Evolutionary conservation across 2,888 invertebrate species (phyloP).

Genomic region (Drosophila mercatorum): DNA sequence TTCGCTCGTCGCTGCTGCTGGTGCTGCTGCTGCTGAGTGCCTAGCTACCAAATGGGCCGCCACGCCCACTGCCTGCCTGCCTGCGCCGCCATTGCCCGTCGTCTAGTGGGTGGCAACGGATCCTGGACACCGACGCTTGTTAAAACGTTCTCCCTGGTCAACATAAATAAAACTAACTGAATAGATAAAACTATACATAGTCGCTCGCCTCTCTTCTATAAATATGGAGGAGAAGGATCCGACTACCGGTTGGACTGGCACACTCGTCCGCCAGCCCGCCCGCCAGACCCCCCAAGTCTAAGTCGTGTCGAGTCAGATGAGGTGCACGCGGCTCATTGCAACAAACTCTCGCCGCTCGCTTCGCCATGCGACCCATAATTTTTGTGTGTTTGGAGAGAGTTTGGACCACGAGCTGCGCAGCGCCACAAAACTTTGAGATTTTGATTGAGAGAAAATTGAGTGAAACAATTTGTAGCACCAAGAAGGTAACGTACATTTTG

Average conservation of each 20-base stretch:
- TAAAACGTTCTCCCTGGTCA: constrained; percentile 49
- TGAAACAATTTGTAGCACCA: constrained; percentile 79
- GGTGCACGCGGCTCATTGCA: constrained; percentile 78
- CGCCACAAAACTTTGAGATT: constrained; percentile 75
- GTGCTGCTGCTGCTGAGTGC: constrained; percentile 69
- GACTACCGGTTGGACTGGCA: constrained; percentile 55
- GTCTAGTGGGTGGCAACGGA: constrained; percentile 67
- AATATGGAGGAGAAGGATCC: constrained; percentile 47
- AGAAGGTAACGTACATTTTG: constrained; percentile 80
- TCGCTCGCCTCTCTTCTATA: constrained; percentile 42
- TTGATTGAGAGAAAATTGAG: constrained; percentile 80
- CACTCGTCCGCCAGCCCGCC: constrained; percentile 24
- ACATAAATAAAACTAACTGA: constrained; percentile 19
- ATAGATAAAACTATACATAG: neutral
- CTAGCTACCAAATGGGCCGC: constrained; percentile 65
- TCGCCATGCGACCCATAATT: constrained; percentile 64
- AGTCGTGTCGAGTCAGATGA: constrained; percentile 59
- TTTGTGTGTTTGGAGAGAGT: constrained; percentile 65
- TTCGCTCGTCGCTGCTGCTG: constrained; percentile 53
- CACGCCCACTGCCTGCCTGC: constrained; percentile 60
- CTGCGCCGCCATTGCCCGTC: constrained; percentile 70
- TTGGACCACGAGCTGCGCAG: constrained; percentile 77
- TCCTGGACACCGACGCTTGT: constrained; percentile 73
- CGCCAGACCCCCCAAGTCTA: constrained; percentile 41
- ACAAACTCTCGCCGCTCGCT: constrained; percentile 76